Evolutionary conservation across 2,113 vertebrate genomes (phyloP).

Genomic region (Epinephelus lanceolatus): DNA sequence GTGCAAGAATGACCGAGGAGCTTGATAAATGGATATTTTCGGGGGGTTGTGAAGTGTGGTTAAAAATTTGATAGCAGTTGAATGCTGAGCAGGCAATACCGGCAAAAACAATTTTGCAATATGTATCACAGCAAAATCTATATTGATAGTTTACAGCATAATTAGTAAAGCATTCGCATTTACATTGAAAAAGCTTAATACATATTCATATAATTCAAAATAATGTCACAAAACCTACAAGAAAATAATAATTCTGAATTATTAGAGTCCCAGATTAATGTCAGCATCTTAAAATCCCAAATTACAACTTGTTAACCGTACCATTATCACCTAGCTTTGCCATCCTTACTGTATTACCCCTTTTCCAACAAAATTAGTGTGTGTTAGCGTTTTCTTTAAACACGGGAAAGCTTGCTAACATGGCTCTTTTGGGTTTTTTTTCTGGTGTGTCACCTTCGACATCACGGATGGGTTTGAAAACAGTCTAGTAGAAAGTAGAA

Average conservation of each 20-base stretch:
- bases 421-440: no score
- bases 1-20: constrained; percentile 54
- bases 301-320: neutral
- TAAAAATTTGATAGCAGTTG: constrained; percentile 1
- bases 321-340: neutral
- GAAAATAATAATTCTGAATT: neutral
- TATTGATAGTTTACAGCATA: neutral
- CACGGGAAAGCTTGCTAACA: no score
- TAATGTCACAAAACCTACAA: neutral
- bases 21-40: constrained; percentile 41
- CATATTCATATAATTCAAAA: neutral
- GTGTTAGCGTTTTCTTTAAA: no score
- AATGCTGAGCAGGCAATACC: neutral
- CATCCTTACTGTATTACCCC: no score
- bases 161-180: neutral
- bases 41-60: constrained; percentile 4
- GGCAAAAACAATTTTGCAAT: neutral
- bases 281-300: neutral
- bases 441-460: no score
- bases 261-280: neutral
- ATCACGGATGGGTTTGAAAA: no score
- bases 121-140: neutral
- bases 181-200: neutral
- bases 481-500: no score
- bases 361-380: no score